Percentiles rank a stretch among this genome's conserved stretches.
Conservation (phyloP, 2,113 vertebrate species). For the Ramphastos sulfuratus region DNA sequence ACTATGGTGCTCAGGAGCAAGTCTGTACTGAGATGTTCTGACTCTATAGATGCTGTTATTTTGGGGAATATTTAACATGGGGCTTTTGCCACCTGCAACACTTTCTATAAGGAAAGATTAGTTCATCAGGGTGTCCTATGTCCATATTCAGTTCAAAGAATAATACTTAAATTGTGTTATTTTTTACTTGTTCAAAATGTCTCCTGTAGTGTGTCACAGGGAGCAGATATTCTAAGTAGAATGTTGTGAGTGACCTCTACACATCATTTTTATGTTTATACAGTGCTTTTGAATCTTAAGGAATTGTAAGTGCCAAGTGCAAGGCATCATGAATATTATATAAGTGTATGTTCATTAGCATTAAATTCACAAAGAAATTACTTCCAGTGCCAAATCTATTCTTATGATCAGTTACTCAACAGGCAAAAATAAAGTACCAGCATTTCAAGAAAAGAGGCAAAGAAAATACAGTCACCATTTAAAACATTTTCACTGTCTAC, state of each 20-base stretch:
- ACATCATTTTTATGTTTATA: neutral
- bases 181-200: neutral
- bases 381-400: neutral
- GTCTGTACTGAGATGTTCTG: neutral
- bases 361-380: conserved; percentile 34
- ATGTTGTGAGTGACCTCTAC: neutral
- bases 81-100: neutral
- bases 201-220: neutral
- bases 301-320: neutral
- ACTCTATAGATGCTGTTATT: neutral
- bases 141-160: neutral
- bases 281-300: conserved; percentile 20
- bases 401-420: neutral
- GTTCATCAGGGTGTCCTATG: neutral
- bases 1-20: neutral
- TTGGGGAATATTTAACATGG: neutral
- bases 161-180: neutral
- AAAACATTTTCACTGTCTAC: neutral
- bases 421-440: neutral
- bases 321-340: neutral
- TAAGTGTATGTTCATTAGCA: neutral
- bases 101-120: neutral
- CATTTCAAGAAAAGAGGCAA: neutral
- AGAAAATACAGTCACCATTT: neutral
- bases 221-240: neutral